Evolutionary conservation across 2,888 invertebrate species (phyloP), one percentile per base, ranked within the genome.

Genomic region (Chrysodeixis includens): DNA sequence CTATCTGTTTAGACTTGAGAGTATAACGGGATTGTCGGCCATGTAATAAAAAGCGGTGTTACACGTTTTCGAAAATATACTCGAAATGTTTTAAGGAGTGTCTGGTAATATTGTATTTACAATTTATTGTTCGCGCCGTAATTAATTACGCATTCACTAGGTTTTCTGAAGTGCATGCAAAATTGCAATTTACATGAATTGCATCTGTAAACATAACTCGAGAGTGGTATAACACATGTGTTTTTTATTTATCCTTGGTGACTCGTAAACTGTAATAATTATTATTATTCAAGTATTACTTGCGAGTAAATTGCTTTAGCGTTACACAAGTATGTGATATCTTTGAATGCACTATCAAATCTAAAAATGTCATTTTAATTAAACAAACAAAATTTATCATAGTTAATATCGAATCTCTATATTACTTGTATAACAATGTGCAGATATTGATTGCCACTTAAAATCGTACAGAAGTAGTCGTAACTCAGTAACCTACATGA

Each of bases 361-460:
- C n/a, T n/a, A n/a, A n/a, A n/a, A n/a, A n/a, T n/a, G n/a, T n/a
- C n/a, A n/a, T n/a, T n/a, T n/a, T n/a, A n/a, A n/a, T n/a, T n/a
- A n/a, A n/a, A n/a, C n/a, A n/a, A n/a, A n/a, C n/a, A n/a, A n/a
- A n/a, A n/a, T n/a, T n/a, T n/a, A 49, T 8, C 46, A 46, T 30
- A n/a, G n/a, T n/a, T n/a, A 3, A 20, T 59, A 59, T 22, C 30
- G 35, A 56, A 52, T 35, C 22, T 44, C 0, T 26, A 6, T 14
- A 26, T 14, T n/a, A 22, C 22, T 26, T 14, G 7, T 51, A 56
- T 59, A 51, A 63, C 49, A 56, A 59, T 32, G 22, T 30, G 52
- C 14, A 20, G 46, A 49, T 20, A 60, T 75, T 63, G 51, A 75
- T 70, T 59, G 49, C 52, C 20, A 56, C 46, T 57, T 62, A 69